Percentiles rank a stretch among this genome's conserved stretches.
Conservation (phyloP, 2,113 vertebrate genomes). For the Nerophis lumbriciformis region DNA sequence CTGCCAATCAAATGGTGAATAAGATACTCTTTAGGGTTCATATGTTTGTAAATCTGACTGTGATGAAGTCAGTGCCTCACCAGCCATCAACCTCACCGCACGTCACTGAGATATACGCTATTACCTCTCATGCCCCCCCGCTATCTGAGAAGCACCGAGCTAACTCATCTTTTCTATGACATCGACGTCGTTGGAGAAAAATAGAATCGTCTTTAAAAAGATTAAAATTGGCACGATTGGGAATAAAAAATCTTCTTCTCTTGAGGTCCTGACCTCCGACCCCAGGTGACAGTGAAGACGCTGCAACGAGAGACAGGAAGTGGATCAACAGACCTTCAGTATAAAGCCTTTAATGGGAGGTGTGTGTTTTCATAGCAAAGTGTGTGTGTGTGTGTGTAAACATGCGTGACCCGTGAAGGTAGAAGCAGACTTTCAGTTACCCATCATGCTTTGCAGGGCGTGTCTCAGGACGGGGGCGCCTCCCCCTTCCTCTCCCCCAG, state of each 20-base stretch:
- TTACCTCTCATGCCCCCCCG: too few species aligned
- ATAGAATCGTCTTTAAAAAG: conserved; percentile 2
- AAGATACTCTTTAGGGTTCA: too few species aligned
- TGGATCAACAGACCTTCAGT: background rate
- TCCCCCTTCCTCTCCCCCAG: conserved; percentile 82
- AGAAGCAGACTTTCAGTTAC: background rate
- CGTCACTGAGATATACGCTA: too few species aligned
- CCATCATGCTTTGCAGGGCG: background rate
- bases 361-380: background rate
- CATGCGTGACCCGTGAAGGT: too few species aligned
- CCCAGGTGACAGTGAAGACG: background rate
- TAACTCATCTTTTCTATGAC: conserved; percentile 2
- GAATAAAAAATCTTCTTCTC: background rate
- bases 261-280: background rate
- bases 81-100: too few species aligned
- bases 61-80: too few species aligned
- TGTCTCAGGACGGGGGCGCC: background rate
- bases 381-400: too few species aligned
- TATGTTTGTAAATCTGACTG: too few species aligned
- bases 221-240: conserved; percentile 11
- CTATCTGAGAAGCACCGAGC: too few species aligned
- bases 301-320: background rate
- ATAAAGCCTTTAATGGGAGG: background rate
- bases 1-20: too few species aligned
- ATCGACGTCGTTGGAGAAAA: conserved; percentile 1